Evolutionary conservation across 2,113 vertebrate species (phyloP).

Genomic region (Motacilla tschutschensis): DNA sequence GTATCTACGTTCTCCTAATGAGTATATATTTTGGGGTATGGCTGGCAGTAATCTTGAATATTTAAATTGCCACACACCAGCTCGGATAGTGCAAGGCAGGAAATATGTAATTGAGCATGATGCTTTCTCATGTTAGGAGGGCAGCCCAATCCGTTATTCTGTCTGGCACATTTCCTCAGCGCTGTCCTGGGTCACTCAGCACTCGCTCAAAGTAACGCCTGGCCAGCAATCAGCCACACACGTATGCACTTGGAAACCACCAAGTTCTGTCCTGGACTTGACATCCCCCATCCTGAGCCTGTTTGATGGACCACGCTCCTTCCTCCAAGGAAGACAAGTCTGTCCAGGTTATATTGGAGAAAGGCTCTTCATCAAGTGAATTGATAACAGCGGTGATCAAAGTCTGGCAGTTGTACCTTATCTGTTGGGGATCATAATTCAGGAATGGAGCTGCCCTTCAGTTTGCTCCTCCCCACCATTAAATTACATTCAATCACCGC

Average conservation of each 20-base stretch:
- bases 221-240: background rate
- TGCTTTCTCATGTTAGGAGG: background rate
- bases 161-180: background rate
- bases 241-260: background rate
- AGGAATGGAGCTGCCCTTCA: constrained; percentile 67
- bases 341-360: background rate
- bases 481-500: constrained; percentile 77
- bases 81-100: background rate
- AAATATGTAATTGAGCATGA: background rate
- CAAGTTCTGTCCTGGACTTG: background rate
- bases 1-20: background rate
- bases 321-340: background rate
- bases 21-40: background rate
- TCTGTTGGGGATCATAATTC: constrained; percentile 71
- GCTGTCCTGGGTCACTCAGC: background rate
- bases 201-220: background rate
- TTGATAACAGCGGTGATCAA: constrained; percentile 59
- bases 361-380: constrained; percentile 36
- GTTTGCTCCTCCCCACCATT: constrained; percentile 73
- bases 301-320: background rate
- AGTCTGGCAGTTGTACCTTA: constrained; percentile 69
- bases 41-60: constrained; percentile 10
- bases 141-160: background rate
- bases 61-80: background rate
- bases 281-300: background rate